phyloP scores from a whole-genome alignment of 2,888 invertebrate genomes.

The Chrysopilus asiliformis region DNA sequence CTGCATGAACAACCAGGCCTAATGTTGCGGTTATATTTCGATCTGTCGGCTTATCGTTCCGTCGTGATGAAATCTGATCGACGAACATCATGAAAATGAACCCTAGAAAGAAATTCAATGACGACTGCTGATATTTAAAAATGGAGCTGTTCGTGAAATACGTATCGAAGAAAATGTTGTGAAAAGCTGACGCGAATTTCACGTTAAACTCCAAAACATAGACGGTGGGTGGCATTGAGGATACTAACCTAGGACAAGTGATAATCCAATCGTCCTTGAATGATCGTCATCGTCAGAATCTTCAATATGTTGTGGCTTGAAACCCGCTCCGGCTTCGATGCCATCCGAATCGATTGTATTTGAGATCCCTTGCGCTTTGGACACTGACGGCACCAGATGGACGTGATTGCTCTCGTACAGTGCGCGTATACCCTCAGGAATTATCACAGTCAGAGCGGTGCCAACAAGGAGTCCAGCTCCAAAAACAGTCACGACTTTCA shows the following conservation, averaged over 20 bases:
- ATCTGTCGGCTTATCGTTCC: constrained; percentile 48
- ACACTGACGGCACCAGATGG: not conserved
- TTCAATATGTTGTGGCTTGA: no score
- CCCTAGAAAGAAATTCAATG: constrained; percentile 37
- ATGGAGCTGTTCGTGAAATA: no score
- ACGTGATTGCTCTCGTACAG: constrained; percentile 41
- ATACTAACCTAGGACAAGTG: constrained; percentile 80
- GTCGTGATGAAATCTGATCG: constrained; percentile 60
- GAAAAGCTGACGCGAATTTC: no score
- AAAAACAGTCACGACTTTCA: constrained; percentile 85
- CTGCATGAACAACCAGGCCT: constrained; percentile 95
- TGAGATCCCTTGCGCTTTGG: not conserved
- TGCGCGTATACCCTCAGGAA: constrained; percentile 94
- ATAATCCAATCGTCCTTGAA: constrained; percentile 61
- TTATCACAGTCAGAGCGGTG: constrained; percentile 93
- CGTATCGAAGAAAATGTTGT: no score
- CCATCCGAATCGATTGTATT: not conserved
- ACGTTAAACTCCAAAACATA: no score
- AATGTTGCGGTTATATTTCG: constrained; percentile 86
- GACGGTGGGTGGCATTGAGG: no score
- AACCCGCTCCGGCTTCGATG: no score
- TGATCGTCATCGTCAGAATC: constrained; percentile 19
- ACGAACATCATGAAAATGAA: constrained; percentile 97
- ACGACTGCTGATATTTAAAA: no score
- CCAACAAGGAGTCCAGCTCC: constrained; percentile 96